Conservation (phyloP, 2,888 invertebrate genomes). For the Drosophila multiciliata region DNA sequence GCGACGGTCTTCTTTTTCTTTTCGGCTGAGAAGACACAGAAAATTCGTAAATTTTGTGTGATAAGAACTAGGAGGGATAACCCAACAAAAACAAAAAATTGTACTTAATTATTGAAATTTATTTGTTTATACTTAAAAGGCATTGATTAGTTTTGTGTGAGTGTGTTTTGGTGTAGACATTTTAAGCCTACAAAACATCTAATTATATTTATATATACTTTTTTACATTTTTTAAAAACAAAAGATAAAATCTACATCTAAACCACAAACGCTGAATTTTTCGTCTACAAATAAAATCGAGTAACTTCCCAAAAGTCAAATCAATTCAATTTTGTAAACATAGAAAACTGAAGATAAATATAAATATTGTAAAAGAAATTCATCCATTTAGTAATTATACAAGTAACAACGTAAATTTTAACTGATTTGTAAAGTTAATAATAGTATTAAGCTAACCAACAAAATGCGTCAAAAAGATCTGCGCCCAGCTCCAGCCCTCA, state of each 20-base stretch:
- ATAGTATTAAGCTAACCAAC: slow-evolving; percentile 81
- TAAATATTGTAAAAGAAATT: slow-evolving; percentile 29
- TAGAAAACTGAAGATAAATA: slow-evolving; percentile 14
- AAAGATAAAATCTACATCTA: slow-evolving; percentile 35
- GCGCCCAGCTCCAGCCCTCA: slow-evolving; percentile 98
- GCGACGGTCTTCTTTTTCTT: slow-evolving; percentile 15
- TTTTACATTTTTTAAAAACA: slow-evolving; percentile 49
- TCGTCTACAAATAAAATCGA: slow-evolving; percentile 58
- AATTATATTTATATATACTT: slow-evolving; percentile 66
- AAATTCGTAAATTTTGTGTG: slow-evolving; percentile 60
- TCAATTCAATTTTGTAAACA: slow-evolving; percentile 39
- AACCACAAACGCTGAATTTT: slow-evolving; percentile 72
- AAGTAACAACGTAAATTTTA: slow-evolving; percentile 29
- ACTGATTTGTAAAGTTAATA: slow-evolving; percentile 74
- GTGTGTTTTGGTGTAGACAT: slow-evolving; percentile 35
- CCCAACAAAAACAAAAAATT: slow-evolving; percentile 45
- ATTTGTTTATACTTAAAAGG: slow-evolving; percentile 42
- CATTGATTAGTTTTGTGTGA: slow-evolving; percentile 21
- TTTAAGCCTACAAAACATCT: slow-evolving; percentile 47
- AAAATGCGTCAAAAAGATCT: slow-evolving; percentile 96
- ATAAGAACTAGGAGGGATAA: slow-evolving; percentile 49
- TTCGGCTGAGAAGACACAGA: slow-evolving; percentile 25
- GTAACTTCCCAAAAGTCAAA: slow-evolving; percentile 62
- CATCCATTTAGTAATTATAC: slow-evolving; percentile 33
- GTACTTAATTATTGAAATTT: slow-evolving; percentile 62